phyloP scores from a whole-genome alignment of 2,888 invertebrate genomes.

The Leptopterna dolabrata region DNA sequence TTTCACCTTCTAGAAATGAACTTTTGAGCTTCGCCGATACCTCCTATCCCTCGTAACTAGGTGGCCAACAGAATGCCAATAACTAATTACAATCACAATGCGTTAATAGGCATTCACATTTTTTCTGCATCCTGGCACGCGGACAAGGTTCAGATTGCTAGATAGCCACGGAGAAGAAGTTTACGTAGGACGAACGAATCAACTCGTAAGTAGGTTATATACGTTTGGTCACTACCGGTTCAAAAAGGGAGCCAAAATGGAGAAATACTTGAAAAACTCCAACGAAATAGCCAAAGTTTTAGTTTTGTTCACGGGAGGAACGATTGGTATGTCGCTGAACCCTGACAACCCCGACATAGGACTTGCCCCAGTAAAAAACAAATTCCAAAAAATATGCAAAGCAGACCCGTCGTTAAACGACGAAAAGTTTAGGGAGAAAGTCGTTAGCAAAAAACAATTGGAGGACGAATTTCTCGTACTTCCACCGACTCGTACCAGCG shows the following conservation, averaged over 20 bases:
- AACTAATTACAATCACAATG: too few relatives aligned
- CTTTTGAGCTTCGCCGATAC: too few relatives aligned
- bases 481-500: constrained; percentile 33
- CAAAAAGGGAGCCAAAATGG: background rate
- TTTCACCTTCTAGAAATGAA: too few relatives aligned
- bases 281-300: constrained; percentile 71
- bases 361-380: background rate
- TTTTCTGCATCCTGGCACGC: too few relatives aligned
- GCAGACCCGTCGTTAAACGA: background rate
- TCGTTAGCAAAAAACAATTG: background rate
- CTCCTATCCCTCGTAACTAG: too few relatives aligned
- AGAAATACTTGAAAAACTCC: background rate
- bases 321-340: constrained; percentile 87
- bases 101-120: too few relatives aligned
- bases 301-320: constrained; percentile 95
- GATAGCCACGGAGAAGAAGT: too few relatives aligned
- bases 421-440: background rate
- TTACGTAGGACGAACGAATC: too few relatives aligned
- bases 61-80: too few relatives aligned
- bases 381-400: background rate
- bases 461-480: background rate
- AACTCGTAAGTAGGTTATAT: too few relatives aligned
- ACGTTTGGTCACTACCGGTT: too few relatives aligned
- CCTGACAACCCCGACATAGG: background rate
- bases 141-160: too few relatives aligned